These are phyloP conservation scores for Phortica magna DNA, from an alignment of 2,888 invertebrate species.

Conservation along the genomic window DNA sequence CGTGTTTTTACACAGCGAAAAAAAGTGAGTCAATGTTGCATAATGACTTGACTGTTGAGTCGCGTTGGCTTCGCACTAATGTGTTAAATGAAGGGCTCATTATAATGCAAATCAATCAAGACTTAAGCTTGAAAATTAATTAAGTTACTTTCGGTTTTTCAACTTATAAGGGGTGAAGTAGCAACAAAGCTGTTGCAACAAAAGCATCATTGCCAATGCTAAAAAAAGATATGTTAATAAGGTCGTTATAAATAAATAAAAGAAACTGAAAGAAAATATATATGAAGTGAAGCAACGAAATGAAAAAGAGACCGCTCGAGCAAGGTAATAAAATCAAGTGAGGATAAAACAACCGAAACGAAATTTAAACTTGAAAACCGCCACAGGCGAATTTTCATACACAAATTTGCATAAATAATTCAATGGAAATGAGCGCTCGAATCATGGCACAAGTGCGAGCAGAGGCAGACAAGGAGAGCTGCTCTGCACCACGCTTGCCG, in stretches of 20 bases:
- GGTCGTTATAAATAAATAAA: background rate
- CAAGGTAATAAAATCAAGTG: constrained; percentile 23
- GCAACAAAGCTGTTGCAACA: background rate
- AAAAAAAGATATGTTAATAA: too few species aligned
- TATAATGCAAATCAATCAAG: too few species aligned
- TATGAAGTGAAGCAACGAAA: background rate
- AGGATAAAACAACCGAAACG: constrained; percentile 20
- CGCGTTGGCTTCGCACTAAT: too few species aligned
- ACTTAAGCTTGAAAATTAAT: too few species aligned
- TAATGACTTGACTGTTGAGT: too few species aligned
- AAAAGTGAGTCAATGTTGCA: background rate
- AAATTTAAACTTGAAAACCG: constrained; percentile 41
- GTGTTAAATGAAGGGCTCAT: too few species aligned
- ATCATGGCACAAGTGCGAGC: background rate
- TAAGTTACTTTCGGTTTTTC: too few species aligned
- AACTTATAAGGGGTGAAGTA: too few species aligned
- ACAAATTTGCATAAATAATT: constrained; percentile 45
- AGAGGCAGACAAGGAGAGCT: background rate
- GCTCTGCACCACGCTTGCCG: background rate
- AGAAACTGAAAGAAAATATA: background rate
- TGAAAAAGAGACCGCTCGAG: background rate
- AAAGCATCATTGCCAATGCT: constrained; percentile 21
- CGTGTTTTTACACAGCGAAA: too few species aligned
- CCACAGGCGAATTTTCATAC: constrained; percentile 32
- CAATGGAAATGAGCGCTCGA: background rate